Base-by-base conservation (phyloP, 2,113 vertebrate species). In the Calidris pygmaea region DNA sequence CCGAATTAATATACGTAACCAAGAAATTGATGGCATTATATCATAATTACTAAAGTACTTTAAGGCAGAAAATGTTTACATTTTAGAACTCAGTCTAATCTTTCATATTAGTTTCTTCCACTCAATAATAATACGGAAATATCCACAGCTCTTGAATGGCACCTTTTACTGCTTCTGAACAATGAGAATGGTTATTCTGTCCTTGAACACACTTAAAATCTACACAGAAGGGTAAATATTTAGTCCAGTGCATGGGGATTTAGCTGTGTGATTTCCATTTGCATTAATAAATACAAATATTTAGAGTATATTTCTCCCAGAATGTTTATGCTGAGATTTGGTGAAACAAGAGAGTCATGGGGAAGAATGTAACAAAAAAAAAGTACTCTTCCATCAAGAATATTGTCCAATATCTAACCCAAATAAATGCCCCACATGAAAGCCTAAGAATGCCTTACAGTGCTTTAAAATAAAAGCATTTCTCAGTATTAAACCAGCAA, bases 271-370 rank as follows among this genome's bases (percentile, higher is more conserved):
- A 39, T 96, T 97, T 92, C 63, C 32, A 96, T 96, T 96, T 95
- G 60, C 82, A 50, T 90, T 93, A 95, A 96, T 79, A 95, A 93
- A 96, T 77, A 77, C 76, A 97, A 98, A 97, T 98, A 96, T 97
- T 97, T 97, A 93, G 52, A 82, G 16, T 82, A 48, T 68, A 88
- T 89, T 97, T 96, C 89, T 94, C 60, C 48, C 35, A 89, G 77
- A 81, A 76, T 85, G 3, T 84, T 97, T 98, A 71, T 85, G 53
- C 10, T 62, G 55, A 52, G 62, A 95, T 83, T 93, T 71, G 82
- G 26, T 81, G 39, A 68, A 96, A 76, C 82, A 73, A 92, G 89
- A 92, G 20, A 72, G 77, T 35, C 39, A 45, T 3, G 7, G 47
- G 50, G 47, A 87, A 76, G 50, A 35, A 94, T 70, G 60, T 80